Evolutionary conservation across 2,797 vertebrate species (phyloP).

Genomic region (Odontamblyopus lacepedii): DNA sequence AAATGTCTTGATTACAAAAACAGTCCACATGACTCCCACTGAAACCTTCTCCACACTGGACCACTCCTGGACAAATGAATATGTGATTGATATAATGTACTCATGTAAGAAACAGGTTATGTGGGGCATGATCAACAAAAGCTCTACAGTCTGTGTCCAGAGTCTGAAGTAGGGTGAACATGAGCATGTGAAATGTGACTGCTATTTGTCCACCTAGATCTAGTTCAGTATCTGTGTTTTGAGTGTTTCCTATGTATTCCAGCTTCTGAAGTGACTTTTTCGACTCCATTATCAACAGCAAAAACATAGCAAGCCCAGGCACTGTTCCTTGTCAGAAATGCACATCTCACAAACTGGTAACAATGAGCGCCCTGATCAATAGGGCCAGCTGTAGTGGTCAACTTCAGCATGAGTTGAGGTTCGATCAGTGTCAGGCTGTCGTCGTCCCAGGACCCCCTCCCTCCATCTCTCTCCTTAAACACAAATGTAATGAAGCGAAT

Average conservation of each 20-base stretch:
- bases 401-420: slow-evolving; percentile 16
- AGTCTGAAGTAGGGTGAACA: background rate
- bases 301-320: background rate
- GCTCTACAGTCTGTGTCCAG: background rate
- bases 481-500: slow-evolving; percentile 28
- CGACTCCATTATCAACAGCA: slow-evolving; percentile 9
- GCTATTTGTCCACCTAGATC: background rate
- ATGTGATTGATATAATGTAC: too few species aligned
- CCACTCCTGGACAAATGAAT: too few species aligned
- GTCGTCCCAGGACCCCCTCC: slow-evolving; percentile 20
- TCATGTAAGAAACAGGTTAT: too few species aligned
- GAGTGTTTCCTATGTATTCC: slow-evolving; percentile 10
- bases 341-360: slow-evolving; percentile 9
- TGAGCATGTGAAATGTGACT: background rate
- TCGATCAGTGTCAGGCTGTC: slow-evolving; percentile 31
- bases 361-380: slow-evolving; percentile 9
- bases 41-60: too few species aligned
- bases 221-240: background rate
- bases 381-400: slow-evolving; percentile 9
- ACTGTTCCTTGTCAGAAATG: slow-evolving; percentile 6
- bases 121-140: too few species aligned
- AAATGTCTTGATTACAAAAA: too few species aligned
- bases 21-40: too few species aligned
- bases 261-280: slow-evolving; percentile 2
- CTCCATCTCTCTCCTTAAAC: slow-evolving; percentile 9